Conservation (phyloP, 2,113 vertebrate species). For the Alosa alosa region DNA sequence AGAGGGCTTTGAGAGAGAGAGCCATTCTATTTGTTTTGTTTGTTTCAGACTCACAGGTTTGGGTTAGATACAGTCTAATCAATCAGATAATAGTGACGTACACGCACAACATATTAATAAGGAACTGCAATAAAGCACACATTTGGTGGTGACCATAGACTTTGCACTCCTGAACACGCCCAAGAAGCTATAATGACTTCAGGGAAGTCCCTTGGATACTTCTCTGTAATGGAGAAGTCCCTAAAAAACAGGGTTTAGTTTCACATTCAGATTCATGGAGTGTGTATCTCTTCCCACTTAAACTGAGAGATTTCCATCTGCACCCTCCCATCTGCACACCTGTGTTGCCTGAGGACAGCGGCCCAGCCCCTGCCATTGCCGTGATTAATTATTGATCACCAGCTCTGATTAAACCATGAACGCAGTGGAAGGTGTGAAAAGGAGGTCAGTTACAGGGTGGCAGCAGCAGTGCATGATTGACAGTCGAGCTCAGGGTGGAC, state of each 20-base stretch:
- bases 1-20: not conserved
- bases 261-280: not conserved
- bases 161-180: not conserved
- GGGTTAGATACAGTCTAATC: not conserved
- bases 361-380: not conserved
- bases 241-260: not conserved
- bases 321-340: not conserved
- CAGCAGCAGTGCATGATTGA: not conserved
- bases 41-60: not conserved
- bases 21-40: not conserved
- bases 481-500: not conserved
- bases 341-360: not conserved
- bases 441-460: not conserved
- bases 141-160: not conserved
- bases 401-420: not conserved
- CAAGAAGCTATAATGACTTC: not conserved
- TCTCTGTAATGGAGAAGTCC: not conserved
- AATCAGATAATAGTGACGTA: not conserved
- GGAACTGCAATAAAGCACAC: not conserved
- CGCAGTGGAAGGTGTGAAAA: not conserved
- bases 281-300: not conserved
- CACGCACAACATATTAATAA: not conserved
- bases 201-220: not conserved
- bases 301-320: not conserved
- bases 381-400: not conserved